These are phyloP conservation scores for Nibea coibor DNA, from an alignment of 2,113 vertebrate species.

Conservation along the genomic window DNA sequence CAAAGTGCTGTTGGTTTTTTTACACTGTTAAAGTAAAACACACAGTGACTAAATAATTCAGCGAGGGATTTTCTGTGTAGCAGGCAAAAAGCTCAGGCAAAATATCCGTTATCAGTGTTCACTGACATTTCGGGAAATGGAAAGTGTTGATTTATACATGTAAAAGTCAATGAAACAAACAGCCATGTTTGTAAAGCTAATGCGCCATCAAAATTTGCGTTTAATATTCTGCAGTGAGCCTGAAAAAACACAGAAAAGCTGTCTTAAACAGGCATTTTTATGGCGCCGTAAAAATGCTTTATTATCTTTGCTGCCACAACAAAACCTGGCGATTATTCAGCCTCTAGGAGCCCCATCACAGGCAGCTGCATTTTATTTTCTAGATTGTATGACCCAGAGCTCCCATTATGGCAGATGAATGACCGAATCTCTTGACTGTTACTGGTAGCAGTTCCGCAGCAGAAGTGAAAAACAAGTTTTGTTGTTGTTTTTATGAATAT, in stretches of 20 bases:
- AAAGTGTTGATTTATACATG: constrained; percentile 50
- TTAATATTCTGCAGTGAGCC: constrained; percentile 46
- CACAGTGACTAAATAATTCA: constrained; percentile 39
- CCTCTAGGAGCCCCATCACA: constrained; percentile 65
- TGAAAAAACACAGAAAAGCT: constrained; percentile 51
- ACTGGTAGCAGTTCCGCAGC: constrained; percentile 39
- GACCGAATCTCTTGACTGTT: constrained; percentile 54
- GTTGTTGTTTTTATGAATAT: constrained; percentile 55
- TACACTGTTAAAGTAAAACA: constrained; percentile 32
- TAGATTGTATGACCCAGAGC: constrained; percentile 62
- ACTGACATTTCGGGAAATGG: constrained; percentile 27
- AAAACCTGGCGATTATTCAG: constrained; percentile 72
- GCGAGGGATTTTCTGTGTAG: constrained; percentile 20
- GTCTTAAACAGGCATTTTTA: constrained; percentile 63
- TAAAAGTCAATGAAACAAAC: constrained; percentile 52
- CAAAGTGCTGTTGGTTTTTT: constrained; percentile 33
- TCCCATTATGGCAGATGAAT: constrained; percentile 70
- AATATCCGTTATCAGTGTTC: constrained; percentile 31
- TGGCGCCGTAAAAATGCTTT: constrained; percentile 62
- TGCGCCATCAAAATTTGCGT: constrained; percentile 32
- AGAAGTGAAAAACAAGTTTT: constrained; percentile 47
- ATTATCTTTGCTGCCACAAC: constrained; percentile 70
- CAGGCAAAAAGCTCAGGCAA: background rate
- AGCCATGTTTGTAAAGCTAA: constrained; percentile 51
- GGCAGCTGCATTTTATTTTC: constrained; percentile 61